Base-by-base conservation (phyloP, 2,113 vertebrate genomes). In the Galeopterus variegatus region DNA sequence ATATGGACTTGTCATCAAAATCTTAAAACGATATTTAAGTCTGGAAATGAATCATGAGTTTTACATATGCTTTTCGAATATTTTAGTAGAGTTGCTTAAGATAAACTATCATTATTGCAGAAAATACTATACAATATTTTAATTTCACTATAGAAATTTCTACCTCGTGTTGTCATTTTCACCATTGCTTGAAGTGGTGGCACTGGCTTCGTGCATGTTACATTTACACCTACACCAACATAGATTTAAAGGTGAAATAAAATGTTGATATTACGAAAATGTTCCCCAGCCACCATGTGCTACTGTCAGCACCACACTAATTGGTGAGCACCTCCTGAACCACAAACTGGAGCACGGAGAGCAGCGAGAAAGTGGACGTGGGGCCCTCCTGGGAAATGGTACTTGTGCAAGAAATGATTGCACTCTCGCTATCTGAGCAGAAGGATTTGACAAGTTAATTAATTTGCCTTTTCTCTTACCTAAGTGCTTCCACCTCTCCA, bases 391-490 rank as follows among this genome's bases (percentile, higher is more conserved):
- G 93, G 81, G 84, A 96, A 85, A 64, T 9, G 45, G 56, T 17
- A 24, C 87, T 80, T 75, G 58, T 41, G n/a, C 50, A 45, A 62
- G 92, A 82, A 72, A 69, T 24, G 18, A 15, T 26, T 73, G n/a
- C 73, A 8, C 23, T 65, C 89, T 41, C 8, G 3, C 60, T 33
- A 11, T 41, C 92, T 28, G 89, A 89, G 94, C 76, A 94, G 83
- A 72, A 95, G 90, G 83, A 81, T 97, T 92, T 96, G 97, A 95
- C 86, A 95, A 80, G 95, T 75, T 92, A 96, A 96, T 96, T 93
- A 93, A 95, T 94, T 97, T 95, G 86, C 89, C 86, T 89, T 86
- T 97, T 88, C 91, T 90, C 81, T 84, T 79, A 69, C 92, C 73
- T 86, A 91, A 94, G 93, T 94, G 97, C 72, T 91, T 82, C 95